These are phyloP conservation scores for Gadus macrocephalus DNA, from an alignment of 2,113 vertebrate species.

Conservation along the genomic window DNA sequence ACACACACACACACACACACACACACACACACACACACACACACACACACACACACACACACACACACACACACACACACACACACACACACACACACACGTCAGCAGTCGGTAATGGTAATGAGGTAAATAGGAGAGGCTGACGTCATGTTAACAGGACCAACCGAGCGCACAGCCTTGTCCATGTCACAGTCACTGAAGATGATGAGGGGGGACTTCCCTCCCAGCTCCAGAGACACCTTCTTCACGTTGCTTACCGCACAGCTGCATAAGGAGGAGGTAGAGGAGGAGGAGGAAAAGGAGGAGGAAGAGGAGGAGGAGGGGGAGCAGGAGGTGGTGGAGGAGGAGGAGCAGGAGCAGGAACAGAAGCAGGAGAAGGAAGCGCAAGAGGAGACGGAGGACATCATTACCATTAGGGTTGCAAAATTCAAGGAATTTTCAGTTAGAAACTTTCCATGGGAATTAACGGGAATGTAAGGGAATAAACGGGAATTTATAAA, in stretches of 20 bases:
- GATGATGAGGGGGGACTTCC: conserved; percentile 87
- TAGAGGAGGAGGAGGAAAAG: too few species aligned
- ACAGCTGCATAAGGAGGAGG: conserved; percentile 65
- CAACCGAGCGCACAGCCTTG: conserved; percentile 84
- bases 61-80: conserved; percentile 4
- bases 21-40: too few species aligned
- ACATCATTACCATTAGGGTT: too few species aligned
- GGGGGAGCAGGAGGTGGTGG: too few species aligned
- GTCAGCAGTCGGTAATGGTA: background rate
- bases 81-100: conserved; percentile 2
- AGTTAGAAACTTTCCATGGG: too few species aligned
- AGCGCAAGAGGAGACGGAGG: background rate
- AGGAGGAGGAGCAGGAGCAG: background rate
- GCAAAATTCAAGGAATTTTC: too few species aligned
- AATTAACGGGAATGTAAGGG: too few species aligned
- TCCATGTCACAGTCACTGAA: conserved; percentile 85
- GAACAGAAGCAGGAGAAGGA: background rate
- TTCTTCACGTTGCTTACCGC: conserved; percentile 85
- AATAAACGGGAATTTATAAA: too few species aligned
- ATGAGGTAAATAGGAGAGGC: background rate
- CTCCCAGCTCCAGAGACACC: conserved; percentile 85
- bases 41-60: background rate
- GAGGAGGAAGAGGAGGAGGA: background rate
- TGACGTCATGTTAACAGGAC: conserved; percentile 2
- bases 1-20: conserved; percentile 3